Percentiles rank a stretch among this genome's conserved stretches.
phyloP scores from a whole-genome alignment of 1,140 invertebrate genomes.

The Sitophilus oryzae region DNA sequence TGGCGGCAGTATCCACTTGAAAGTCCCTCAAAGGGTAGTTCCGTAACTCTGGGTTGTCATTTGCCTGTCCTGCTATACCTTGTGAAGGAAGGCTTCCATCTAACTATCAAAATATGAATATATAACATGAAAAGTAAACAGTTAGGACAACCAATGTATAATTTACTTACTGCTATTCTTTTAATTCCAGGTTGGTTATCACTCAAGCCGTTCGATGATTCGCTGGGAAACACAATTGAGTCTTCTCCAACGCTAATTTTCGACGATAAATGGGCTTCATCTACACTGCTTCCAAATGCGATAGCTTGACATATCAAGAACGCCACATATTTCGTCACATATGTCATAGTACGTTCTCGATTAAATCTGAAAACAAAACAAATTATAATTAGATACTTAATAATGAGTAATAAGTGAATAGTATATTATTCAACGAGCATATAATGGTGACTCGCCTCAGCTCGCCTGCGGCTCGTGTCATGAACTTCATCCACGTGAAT shows the following conservation, averaged over 20 bases:
- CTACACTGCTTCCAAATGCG: not conserved
- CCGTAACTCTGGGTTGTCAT: slow-evolving; percentile 3
- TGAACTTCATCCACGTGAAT: too few relatives aligned
- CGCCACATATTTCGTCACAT: slow-evolving; percentile 2
- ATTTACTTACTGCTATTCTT: slow-evolving; percentile 14
- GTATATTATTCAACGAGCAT: too few relatives aligned
- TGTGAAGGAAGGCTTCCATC: too few relatives aligned
- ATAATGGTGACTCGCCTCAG: not conserved
- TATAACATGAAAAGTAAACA: too few relatives aligned
- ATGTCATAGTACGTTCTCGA: slow-evolving; percentile 1
- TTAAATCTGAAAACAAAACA: slow-evolving; percentile 1
- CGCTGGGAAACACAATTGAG: slow-evolving; percentile 16
- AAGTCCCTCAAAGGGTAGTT: slow-evolving; percentile 11
- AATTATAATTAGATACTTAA: not conserved
- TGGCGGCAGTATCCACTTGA: slow-evolving; percentile 7
- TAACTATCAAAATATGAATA: too few relatives aligned
- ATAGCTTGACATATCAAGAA: not conserved
- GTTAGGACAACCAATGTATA: too few relatives aligned
- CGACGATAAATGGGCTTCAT: slow-evolving; percentile 23
- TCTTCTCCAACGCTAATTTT: slow-evolving; percentile 23
- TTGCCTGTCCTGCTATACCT: not conserved
- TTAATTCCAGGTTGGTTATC: slow-evolving; percentile 1
- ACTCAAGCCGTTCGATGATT: not conserved
- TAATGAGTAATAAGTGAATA: not conserved
- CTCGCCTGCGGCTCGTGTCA: too few relatives aligned